Percentiles rank a stretch among this genome's conserved stretches.
phyloP scores from a whole-genome alignment of 1,140 invertebrate species.

The Cotesia typhae region DNA sequence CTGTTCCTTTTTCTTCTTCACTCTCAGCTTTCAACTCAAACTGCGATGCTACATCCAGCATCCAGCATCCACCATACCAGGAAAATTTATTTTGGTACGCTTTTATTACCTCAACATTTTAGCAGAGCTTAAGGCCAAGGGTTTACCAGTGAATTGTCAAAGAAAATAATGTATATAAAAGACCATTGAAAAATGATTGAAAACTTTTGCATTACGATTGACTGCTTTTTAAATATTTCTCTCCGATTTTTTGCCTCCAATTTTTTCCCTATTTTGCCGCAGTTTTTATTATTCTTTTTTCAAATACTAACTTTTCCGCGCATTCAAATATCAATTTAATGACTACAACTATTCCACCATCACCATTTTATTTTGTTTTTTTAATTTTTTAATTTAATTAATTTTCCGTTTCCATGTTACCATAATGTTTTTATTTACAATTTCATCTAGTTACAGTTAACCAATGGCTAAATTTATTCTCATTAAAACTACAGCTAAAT shows the following conservation, averaged over 20 bases:
- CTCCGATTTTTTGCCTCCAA: neutral
- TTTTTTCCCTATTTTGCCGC: neutral
- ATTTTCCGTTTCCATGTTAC: too few relatives aligned
- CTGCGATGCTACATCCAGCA: neutral
- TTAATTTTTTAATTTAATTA: neutral
- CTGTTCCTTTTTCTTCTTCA: too few relatives aligned
- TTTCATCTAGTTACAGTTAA: too few relatives aligned
- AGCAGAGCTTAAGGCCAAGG: slow-evolving; percentile 12
- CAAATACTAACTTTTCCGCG: neutral
- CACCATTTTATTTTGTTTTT: neutral
- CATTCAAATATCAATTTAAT: too few relatives aligned
- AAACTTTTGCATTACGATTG: slow-evolving; percentile 11
- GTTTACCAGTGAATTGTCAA: slow-evolving; percentile 9
- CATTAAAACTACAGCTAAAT: too few relatives aligned
- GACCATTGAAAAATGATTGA: slow-evolving; percentile 21
- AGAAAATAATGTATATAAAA: slow-evolving; percentile 15
- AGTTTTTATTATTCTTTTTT: neutral
- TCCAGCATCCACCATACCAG: neutral
- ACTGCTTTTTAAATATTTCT: slow-evolving; percentile 18
- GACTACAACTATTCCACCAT: too few relatives aligned
- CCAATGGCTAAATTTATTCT: too few relatives aligned
- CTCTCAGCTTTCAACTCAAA: too few relatives aligned
- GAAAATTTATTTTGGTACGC: slow-evolving; percentile 23
- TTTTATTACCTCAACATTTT: slow-evolving; percentile 19
- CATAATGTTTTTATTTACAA: too few relatives aligned